phyloP scores from a whole-genome alignment of 2,113 vertebrate species.

The Sylvilagus bachmani region DNA sequence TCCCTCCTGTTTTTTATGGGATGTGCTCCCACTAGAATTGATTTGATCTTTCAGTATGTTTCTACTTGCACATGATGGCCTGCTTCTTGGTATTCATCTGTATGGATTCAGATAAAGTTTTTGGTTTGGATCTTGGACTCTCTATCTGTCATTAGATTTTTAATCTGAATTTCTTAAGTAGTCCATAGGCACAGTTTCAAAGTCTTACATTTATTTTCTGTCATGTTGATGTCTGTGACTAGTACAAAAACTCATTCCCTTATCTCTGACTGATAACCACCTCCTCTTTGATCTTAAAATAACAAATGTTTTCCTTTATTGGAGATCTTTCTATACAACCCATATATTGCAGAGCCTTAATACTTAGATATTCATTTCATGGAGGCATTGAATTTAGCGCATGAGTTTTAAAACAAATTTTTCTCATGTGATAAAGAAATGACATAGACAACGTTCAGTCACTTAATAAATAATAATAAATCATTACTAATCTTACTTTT shows the following conservation, averaged over 20 bases:
- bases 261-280: not conserved
- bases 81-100: slow-evolving; percentile 55
- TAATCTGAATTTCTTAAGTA: slow-evolving; percentile 29
- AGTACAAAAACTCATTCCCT: not conserved
- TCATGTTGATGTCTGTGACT: not conserved
- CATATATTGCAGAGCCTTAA: not conserved
- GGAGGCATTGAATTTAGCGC: not conserved
- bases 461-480: not conserved
- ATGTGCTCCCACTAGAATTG: not conserved
- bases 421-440: not conserved
- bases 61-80: not conserved
- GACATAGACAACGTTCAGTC: not conserved
- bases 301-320: slow-evolving; percentile 1
- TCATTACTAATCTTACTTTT: not conserved
- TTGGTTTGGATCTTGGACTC: not conserved
- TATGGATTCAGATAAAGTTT: not conserved
- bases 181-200: not conserved
- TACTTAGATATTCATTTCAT: not conserved
- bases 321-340: not conserved
- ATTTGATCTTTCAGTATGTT: not conserved
- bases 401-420: not conserved
- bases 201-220: not conserved
- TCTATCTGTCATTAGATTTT: slow-evolving; percentile 43
- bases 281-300: slow-evolving; percentile 43
- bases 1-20: not conserved